Conservation (phyloP, 2,113 vertebrate species). For the Recurvirostra avosetta region DNA sequence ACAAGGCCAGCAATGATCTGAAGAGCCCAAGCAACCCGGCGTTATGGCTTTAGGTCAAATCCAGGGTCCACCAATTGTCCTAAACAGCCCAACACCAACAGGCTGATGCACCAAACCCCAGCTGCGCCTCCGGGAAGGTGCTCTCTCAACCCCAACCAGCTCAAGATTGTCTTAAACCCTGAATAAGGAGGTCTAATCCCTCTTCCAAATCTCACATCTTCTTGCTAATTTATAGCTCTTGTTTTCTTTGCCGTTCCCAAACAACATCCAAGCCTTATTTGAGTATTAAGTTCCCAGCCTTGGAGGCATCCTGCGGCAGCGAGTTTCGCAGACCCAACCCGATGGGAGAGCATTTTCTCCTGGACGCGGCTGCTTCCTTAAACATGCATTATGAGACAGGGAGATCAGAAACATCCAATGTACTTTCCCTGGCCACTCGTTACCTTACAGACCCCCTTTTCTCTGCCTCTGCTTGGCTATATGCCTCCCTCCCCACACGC, state of each 20-base stretch:
- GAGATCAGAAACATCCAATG: neutral
- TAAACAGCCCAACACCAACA: neutral
- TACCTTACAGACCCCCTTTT: neutral
- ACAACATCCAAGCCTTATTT: neutral
- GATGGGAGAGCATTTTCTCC: neutral
- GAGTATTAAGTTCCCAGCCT: neutral
- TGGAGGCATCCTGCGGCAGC: neutral
- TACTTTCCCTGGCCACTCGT: neutral
- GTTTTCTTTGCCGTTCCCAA: neutral
- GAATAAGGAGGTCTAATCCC: neutral
- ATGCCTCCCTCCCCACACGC: neutral
- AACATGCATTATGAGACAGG: neutral
- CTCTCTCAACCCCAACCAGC: neutral
- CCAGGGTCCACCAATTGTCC: neutral
- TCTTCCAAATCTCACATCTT: neutral
- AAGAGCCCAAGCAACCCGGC: neutral
- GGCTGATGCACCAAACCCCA: neutral
- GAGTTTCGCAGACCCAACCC: neutral
- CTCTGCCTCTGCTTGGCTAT: neutral
- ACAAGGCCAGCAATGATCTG: neutral
- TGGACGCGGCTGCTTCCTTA: neutral
- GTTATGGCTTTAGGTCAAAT: neutral
- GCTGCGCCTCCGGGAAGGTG: neutral
- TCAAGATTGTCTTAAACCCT: neutral
- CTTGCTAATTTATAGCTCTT: neutral